A percentile compares a stretch with the other conserved stretches of the same genome.
These are phyloP conservation scores for Percopsis omiscomaycus DNA, from an alignment of 2,797 vertebrate genomes.

Conservation along the genomic window DNA sequence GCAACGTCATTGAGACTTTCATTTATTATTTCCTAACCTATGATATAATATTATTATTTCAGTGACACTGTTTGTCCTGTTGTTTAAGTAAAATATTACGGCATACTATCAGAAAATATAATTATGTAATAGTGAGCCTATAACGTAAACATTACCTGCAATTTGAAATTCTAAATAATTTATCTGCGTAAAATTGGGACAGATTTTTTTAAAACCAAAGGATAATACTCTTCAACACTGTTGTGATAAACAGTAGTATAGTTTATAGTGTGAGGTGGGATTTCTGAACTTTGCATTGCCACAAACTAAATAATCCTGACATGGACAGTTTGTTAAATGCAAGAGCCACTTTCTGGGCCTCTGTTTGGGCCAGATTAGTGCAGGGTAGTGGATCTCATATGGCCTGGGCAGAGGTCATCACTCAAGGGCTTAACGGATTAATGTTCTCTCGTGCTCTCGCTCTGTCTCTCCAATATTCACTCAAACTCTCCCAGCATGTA, in stretches of 20 bases:
- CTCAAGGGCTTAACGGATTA: constrained; percentile 83
- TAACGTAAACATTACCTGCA: no score
- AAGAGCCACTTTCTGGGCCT: constrained; percentile 79
- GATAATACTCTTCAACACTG: neutral
- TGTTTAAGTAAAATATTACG: no score
- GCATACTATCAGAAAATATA: no score
- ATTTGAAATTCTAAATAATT: no score
- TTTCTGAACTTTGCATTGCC: constrained; percentile 66
- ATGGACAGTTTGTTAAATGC: constrained; percentile 79
- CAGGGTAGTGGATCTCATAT: constrained; percentile 81
- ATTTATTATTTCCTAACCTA: no score
- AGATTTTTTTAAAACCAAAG: neutral
- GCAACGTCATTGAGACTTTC: no score
- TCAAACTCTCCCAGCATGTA: constrained; percentile 56
- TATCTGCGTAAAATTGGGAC: neutral
- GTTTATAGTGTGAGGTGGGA: constrained; percentile 20
- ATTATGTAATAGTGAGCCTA: no score
- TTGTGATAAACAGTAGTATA: neutral
- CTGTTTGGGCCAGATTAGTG: constrained; percentile 80
- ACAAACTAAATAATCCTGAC: constrained; percentile 74
- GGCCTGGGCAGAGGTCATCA: constrained; percentile 81
- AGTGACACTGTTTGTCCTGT: no score
- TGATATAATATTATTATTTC: no score
- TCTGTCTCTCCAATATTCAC: constrained; percentile 73
- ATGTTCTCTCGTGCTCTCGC: constrained; percentile 64